phyloP scores from a whole-genome alignment of 2,113 vertebrate species.

The Syngnathus scovelli region DNA sequence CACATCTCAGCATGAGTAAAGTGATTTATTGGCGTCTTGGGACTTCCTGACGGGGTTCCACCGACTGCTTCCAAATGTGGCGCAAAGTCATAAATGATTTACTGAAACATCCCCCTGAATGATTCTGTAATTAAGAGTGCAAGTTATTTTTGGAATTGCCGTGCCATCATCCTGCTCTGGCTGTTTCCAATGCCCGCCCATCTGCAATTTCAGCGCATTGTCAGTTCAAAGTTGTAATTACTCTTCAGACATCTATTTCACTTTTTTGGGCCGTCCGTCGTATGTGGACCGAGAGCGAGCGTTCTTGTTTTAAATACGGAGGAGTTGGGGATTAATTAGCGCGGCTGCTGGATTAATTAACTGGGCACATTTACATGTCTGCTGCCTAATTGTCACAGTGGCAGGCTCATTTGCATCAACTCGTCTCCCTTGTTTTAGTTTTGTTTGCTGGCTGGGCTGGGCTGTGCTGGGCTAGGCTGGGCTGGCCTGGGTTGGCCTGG shows the following conservation, averaged over 20 bases:
- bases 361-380: constrained; percentile 59
- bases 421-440: constrained; percentile 27
- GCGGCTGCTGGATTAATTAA: constrained; percentile 62
- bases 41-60: not conserved
- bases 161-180: constrained; percentile 52
- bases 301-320: constrained; percentile 57
- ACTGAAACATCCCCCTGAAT: constrained; percentile 43
- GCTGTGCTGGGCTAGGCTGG: too few relatives aligned
- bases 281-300: constrained; percentile 52
- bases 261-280: constrained; percentile 18
- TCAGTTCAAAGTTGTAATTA: constrained; percentile 53
- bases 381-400: constrained; percentile 38
- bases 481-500: too few relatives aligned
- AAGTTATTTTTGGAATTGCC: constrained; percentile 56
- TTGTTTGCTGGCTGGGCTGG: constrained; percentile 20
- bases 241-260: constrained; percentile 38
- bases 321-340: constrained; percentile 66
- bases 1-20: not conserved
- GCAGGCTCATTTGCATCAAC: constrained; percentile 48
- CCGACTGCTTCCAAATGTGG: constrained; percentile 17
- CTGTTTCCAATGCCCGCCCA: constrained; percentile 38
- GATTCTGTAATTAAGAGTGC: constrained; percentile 51
- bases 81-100: constrained; percentile 16
- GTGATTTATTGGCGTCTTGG: not conserved
- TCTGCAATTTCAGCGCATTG: constrained; percentile 18